Base-by-base conservation (phyloP, 2,888 invertebrate species). In the Syritta pipiens region DNA sequence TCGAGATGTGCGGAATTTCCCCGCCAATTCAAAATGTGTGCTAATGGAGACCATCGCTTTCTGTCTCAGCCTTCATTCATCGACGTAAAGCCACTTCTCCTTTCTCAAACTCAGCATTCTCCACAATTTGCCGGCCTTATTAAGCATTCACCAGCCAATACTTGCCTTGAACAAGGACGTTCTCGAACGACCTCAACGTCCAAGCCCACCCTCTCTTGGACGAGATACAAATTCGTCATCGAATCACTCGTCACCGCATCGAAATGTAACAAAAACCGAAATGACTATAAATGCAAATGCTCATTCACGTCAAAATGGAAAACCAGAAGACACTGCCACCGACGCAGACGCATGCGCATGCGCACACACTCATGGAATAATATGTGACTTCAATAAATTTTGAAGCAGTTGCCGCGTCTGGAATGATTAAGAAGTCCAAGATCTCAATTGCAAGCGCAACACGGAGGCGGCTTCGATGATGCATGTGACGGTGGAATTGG, bases 371-470 rank as follows among this genome's bases (percentile, higher is more conserved):
- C 37, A 12, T 14, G 20, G 40, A 22, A 35, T 14, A 40, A 51
- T 44, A 57, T 62, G 69, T 24, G 69, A 37, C 32, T 77, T 71
- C 40, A 71, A 71, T 77, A 71, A 71, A 71, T 77, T 65, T 63
- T 10, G 32, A 57, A 57, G 44, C 46, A 74, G 62, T 62, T 57
- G 67, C 30, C 37, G 57, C 42, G 59, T 55, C 79, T 62, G 32
- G 57, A 68, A 62, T 68, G 62, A 74, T 68, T 74, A 62, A 72
- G 55, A 60, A 79, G 53, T 40, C 72, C 59, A 51, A 79, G 55
- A 62, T 71, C 69, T 77, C 30, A 72, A 72, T 69, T 49, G 55
- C 40, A 49, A 53, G 35, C 14, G 44, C 57, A 32, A 37, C 26
- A 26, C 49, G 59, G 53, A 59, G 63, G 53, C 32, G 53, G 19